Evolutionary conservation across 2,888 invertebrate species (phyloP), one percentile per base, ranked within the genome.

Genomic region (Nephrocerus scutellatus): DNA sequence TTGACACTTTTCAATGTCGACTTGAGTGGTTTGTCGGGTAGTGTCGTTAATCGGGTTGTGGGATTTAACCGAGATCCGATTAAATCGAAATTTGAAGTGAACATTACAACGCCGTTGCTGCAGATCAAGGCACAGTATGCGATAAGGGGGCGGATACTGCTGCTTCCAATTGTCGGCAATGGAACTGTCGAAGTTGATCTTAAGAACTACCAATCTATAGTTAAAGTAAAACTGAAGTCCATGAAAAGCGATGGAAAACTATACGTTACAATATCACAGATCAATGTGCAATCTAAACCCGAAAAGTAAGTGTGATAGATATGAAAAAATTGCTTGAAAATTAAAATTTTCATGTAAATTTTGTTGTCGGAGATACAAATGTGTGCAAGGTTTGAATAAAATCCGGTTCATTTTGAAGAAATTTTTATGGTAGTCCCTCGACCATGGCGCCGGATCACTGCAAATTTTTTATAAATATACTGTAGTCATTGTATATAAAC

Each of bases 141-240:
- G 12, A 55, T 62, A 14, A 48, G 51, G 20, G 70, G 70, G 9
- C 60, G 59, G 32, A 51, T 70, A 6, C 43, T 70, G 12, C 43
- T 69, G 5, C 47, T 70, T 26, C 65, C 68, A 4, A 56, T 70
- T 21, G 53, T 56, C 16, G 70, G 67, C 1, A 48, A 51, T 19
- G 68, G 69, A 4, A 41, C 46, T 23, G 56, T 57, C 3, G 45
- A 53, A 19, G 44, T 62, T 3, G 25, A 44, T 18, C 12, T 60
- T 5, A 56, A 44, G 12, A 52, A 60, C 32, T 38, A 46, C 2
- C 50, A 50, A 5, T 29, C 51, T 8, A 43, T 38, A 5, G 34
- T 52, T 3, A 55, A 53, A 15, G 41, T 42, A 1, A 51, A 52
- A n/a, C 25, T 49, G 0, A 26, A 36, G 13, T 42, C 44, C 13